Evolutionary conservation across 92 coral and sea anemone genomes (phyloP).

Genomic region (Anthopleura xanthogrammica): DNA sequence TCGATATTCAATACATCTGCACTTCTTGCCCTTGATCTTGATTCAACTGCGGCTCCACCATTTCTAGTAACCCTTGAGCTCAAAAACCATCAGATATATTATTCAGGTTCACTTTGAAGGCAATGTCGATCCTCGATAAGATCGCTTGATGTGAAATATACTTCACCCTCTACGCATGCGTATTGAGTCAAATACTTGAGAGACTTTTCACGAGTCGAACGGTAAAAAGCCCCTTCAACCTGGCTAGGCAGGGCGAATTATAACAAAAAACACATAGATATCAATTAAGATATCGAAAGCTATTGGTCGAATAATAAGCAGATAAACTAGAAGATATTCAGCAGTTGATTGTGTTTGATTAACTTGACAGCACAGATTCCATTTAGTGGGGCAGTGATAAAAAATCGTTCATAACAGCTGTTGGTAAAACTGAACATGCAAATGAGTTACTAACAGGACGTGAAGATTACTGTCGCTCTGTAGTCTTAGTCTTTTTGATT

Average conservation of each 20-base stretch:
- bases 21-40: neutral
- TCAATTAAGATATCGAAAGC: neutral
- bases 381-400: neutral
- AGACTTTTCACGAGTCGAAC: neutral
- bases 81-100: neutral
- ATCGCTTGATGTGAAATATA: neutral
- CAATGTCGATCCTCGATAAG: neutral
- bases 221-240: neutral
- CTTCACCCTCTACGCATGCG: neutral
- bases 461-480: neutral
- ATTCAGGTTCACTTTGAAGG: neutral
- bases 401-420: neutral
- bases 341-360: neutral
- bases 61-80: neutral
- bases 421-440: neutral
- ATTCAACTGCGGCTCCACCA: neutral
- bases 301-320: neutral
- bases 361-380: neutral
- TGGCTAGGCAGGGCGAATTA: neutral
- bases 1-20: neutral
- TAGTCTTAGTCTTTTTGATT: no score
- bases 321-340: neutral
- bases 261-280: neutral
- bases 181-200: neutral
- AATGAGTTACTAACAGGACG: neutral